A percentile compares a stretch with the other conserved stretches of the same genome.
These are phyloP conservation scores for Coreius guichenoti DNA, from an alignment of 2,797 vertebrate species.

Conservation along the genomic window DNA sequence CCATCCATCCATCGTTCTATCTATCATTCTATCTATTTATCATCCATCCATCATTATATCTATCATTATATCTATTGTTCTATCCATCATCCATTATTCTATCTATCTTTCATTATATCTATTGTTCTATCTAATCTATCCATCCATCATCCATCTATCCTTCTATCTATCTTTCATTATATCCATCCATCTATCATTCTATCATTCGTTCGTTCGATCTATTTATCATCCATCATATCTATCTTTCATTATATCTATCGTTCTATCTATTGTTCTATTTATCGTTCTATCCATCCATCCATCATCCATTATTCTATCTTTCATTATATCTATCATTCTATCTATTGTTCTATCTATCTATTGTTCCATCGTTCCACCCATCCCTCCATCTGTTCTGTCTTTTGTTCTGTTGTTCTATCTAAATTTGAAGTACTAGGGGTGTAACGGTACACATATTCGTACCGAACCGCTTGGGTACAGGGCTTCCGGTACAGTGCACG, in stretches of 20 bases:
- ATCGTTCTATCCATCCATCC: neutral
- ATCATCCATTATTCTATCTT: neutral
- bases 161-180: neutral
- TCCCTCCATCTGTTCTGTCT: no score
- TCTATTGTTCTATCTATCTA: no score
- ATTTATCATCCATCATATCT: neutral
- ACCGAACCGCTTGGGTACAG: no score
- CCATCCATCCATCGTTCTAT: neutral
- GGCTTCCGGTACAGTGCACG: no score
- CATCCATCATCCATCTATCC: neutral
- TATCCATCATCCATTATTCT: neutral
- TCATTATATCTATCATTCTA: neutral
- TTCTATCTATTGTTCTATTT: neutral
- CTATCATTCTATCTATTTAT: neutral
- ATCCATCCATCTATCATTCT: neutral
- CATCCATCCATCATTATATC: neutral
- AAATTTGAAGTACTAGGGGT: no score
- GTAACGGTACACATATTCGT: no score
- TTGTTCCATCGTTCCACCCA: no score
- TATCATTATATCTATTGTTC: neutral
- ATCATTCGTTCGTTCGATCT: neutral
- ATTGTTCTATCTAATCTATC: neutral
- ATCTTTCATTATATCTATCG: neutral
- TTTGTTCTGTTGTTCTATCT: no score
- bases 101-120: neutral